These are phyloP conservation scores for Paratrypauchen microcephalus DNA, from an alignment of 2,797 vertebrate genomes.

Conservation along the genomic window DNA sequence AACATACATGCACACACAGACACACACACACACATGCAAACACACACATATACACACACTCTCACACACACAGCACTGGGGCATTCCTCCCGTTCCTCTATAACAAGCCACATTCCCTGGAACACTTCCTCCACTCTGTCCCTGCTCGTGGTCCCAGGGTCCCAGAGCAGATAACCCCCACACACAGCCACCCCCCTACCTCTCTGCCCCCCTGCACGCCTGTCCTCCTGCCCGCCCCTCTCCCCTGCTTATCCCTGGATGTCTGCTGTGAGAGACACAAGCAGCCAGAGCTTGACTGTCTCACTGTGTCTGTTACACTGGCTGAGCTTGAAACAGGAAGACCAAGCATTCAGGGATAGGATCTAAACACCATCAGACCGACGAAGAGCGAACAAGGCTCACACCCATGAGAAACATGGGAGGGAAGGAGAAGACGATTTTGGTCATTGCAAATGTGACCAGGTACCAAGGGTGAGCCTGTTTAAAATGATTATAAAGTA, in stretches of 20 bases:
- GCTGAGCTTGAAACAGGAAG: slow-evolving; percentile 17
- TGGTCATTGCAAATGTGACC: slow-evolving; percentile 74
- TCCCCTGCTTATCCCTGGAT: slow-evolving; percentile 46
- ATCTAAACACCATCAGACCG: slow-evolving; percentile 66
- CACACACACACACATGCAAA: not conserved
- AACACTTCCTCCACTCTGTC: slow-evolving; percentile 77
- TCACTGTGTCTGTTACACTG: slow-evolving; percentile 10
- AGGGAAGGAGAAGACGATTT: slow-evolving; percentile 85
- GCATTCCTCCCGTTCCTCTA: slow-evolving; percentile 68
- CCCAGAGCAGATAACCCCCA: slow-evolving; percentile 60
- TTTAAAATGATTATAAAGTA: not conserved
- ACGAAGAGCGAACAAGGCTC: slow-evolving; percentile 21
- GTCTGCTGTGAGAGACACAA: slow-evolving; percentile 50
- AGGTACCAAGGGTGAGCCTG: slow-evolving; percentile 80
- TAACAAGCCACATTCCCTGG: slow-evolving; percentile 74
- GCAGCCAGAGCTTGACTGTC: slow-evolving; percentile 37
- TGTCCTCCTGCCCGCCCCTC: slow-evolving; percentile 54
- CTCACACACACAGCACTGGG: slow-evolving; percentile 65
- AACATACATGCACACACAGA: not conserved
- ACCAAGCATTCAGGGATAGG: slow-evolving; percentile 63
- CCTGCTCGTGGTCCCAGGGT: slow-evolving; percentile 43
- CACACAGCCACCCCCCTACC: slow-evolving; percentile 50
- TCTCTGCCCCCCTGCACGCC: slow-evolving; percentile 36
- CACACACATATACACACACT: too few species aligned
- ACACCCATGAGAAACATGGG: slow-evolving; percentile 77